Evolutionary conservation across 1,140 invertebrate species (phyloP).

Genomic region (Tetramorium alpestre): DNA sequence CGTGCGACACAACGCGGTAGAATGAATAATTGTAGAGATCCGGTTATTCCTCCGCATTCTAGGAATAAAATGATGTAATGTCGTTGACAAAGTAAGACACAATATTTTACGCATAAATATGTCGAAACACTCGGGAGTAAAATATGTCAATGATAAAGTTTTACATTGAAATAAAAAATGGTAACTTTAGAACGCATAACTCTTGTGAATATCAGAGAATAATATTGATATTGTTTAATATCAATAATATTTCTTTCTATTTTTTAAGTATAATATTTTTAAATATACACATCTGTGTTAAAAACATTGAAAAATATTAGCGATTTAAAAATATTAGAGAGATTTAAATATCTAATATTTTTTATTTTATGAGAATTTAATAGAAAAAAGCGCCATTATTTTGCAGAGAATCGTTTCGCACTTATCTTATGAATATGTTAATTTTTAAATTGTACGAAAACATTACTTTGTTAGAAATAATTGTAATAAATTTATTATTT

Average conservation of each 20-base stretch:
- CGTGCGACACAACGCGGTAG: not conserved
- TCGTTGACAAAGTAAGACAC: not conserved
- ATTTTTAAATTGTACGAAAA: not conserved
- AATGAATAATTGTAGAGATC: slow-evolving; percentile 14
- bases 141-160: not conserved
- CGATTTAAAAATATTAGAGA: not conserved
- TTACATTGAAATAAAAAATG: not conserved
- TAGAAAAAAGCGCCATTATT: not conserved
- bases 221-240: not conserved
- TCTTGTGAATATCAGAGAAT: not conserved
- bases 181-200: not conserved
- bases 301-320: not conserved
- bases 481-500: not conserved
- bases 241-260: not conserved
- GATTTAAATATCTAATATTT: not conserved
- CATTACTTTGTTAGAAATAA: not conserved
- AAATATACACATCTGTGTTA: not conserved
- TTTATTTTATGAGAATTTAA: not conserved
- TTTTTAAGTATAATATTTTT: too few relatives aligned
- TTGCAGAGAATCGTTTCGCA: not conserved
- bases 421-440: not conserved
- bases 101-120: not conserved
- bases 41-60: not conserved
- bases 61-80: slow-evolving; percentile 18
- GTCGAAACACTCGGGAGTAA: not conserved